Evolutionary conservation across 2,797 vertebrate species (phyloP).

Genomic region (Coccyzus lansbergi): DNA sequence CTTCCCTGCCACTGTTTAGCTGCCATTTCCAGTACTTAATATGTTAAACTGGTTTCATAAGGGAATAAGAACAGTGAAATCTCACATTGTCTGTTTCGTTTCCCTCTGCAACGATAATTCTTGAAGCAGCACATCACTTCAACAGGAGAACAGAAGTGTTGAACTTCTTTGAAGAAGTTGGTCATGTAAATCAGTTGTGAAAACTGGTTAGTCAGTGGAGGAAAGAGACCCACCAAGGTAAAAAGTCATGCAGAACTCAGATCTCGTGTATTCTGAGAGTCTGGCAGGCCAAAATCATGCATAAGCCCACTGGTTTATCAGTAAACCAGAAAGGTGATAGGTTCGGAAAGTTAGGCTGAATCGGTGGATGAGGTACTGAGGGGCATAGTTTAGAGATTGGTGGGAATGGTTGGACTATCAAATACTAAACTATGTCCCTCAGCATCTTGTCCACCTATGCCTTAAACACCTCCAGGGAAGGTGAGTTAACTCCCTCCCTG

Average conservation of each 20-base stretch:
- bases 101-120: neutral
- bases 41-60: neutral
- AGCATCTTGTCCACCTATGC: too few species aligned
- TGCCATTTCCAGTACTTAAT: neutral
- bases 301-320: neutral
- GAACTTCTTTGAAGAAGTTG: neutral
- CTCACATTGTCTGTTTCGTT: neutral
- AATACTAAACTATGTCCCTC: too few species aligned
- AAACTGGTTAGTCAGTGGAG: neutral
- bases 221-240: neutral
- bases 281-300: neutral
- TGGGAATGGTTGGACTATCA: too few species aligned
- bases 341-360: neutral
- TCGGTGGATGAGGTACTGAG: too few species aligned
- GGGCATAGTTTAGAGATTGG: too few species aligned
- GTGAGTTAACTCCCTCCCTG: too few species aligned
- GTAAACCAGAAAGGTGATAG: neutral
- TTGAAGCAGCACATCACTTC: neutral
- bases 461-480: too few species aligned
- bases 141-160: neutral
- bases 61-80: neutral
- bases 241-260: neutral
- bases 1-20: neutral
- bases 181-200: neutral
- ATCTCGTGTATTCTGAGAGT: neutral